Percentiles rank a stretch among this genome's conserved stretches.
phyloP scores from a whole-genome alignment of 2,888 invertebrate genomes.

The Trichopoda pennipes region DNA sequence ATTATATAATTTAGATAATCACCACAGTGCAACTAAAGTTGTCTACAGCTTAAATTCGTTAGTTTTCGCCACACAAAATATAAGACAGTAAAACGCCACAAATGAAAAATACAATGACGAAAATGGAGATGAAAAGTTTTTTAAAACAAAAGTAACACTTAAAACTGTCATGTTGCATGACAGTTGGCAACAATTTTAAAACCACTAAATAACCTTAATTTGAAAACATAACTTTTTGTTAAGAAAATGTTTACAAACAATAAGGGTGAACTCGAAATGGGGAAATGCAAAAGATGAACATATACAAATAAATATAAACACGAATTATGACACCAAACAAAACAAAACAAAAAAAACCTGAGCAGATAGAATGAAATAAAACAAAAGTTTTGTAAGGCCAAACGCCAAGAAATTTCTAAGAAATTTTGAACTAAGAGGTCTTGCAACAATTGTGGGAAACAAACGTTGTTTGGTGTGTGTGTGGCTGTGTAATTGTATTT shows the following conservation, averaged over 20 bases:
- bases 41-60: constrained; percentile 46
- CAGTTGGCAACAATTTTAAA: constrained; percentile 69
- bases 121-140: constrained; percentile 56
- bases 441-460: constrained; percentile 45
- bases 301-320: constrained; percentile 25
- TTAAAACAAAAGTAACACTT: constrained; percentile 66
- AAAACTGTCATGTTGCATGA: constrained; percentile 70
- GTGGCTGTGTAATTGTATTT: not conserved
- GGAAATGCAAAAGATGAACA: constrained; percentile 44
- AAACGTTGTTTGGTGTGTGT: constrained; percentile 18
- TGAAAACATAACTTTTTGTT: constrained; percentile 68
- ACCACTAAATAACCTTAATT: constrained; percentile 72
- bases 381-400: constrained; percentile 61
- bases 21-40: constrained; percentile 38
- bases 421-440: constrained; percentile 48
- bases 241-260: constrained; percentile 63
- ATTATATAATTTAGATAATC: too few relatives aligned
- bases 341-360: too few relatives aligned
- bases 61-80: not conserved
- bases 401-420: constrained; percentile 40
- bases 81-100: constrained; percentile 26
- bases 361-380: constrained; percentile 10
- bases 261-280: constrained; percentile 28
- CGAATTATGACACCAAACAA: constrained; percentile 1
- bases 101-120: constrained; percentile 34